A percentile compares a stretch with the other conserved stretches of the same genome.
Conservation (phyloP, 2,797 vertebrate genomes). For the Lagorchestes hirsutus region DNA sequence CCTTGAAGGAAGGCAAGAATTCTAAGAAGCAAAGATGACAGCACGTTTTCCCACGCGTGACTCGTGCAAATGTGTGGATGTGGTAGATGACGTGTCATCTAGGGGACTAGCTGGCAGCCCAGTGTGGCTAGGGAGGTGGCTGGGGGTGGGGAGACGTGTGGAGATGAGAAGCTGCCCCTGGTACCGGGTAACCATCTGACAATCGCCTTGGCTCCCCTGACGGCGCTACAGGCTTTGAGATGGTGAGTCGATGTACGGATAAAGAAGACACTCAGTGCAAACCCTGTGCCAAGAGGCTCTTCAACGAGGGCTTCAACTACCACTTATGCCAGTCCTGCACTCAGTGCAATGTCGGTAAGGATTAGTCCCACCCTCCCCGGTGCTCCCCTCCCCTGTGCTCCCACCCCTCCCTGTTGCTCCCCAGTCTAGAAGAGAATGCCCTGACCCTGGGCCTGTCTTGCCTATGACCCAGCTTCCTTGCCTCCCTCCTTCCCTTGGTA, state of each 20-base stretch:
- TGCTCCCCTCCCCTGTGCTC: neutral
- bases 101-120: neutral
- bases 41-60: neutral
- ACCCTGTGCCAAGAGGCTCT: conserved; percentile 71
- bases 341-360: conserved; percentile 78
- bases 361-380: rapidly evolving
- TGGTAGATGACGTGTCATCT: neutral
- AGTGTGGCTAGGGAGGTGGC: too few species aligned
- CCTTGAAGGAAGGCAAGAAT: neutral
- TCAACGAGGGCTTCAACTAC: conserved; percentile 61
- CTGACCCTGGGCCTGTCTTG: neutral
- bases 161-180: neutral
- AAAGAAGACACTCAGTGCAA: conserved; percentile 18
- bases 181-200: neutral
- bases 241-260: conserved; percentile 73
- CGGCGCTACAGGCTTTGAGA: conserved; percentile 69
- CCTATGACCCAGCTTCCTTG: rapidly evolving
- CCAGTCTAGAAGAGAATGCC: neutral
- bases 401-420: neutral
- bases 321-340: conserved; percentile 78
- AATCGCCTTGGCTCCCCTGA: neutral
- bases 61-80: neutral
- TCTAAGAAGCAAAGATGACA: neutral
- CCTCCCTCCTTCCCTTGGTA: neutral
- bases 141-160: neutral